phyloP scores from a whole-genome alignment of 2,113 vertebrate species.

The Stigmatopora argus region DNA sequence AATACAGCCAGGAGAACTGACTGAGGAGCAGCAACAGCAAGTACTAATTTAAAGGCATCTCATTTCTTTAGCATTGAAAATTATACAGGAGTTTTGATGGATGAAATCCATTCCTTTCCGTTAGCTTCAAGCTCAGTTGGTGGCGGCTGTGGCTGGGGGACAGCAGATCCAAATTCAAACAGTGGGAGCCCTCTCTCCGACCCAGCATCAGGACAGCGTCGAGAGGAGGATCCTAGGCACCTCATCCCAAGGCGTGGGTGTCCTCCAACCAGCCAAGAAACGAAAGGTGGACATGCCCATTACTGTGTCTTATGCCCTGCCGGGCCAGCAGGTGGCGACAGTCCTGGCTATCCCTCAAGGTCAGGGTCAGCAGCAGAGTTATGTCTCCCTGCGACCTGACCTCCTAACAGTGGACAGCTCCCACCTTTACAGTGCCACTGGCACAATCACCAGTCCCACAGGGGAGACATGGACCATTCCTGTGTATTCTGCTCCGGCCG shows the following conservation, averaged over 20 bases:
- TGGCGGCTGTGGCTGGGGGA: constrained; percentile 82
- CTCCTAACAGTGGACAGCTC: constrained; percentile 98
- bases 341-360: constrained; percentile 92
- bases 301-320: constrained; percentile 94
- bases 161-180: constrained; percentile 96
- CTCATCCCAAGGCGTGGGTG: constrained; percentile 80
- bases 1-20: constrained; percentile 88
- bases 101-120: constrained; percentile 4
- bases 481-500: constrained; percentile 86
- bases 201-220: constrained; percentile 66
- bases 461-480: constrained; percentile 99
- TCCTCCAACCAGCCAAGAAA: constrained; percentile 97
- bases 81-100: not conserved
- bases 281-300: constrained; percentile 98
- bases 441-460: constrained; percentile 96
- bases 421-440: constrained; percentile 94
- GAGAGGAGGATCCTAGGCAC: constrained; percentile 57
- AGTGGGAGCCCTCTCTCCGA: constrained; percentile 87
- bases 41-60: constrained; percentile 28
- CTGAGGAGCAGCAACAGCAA: constrained; percentile 96
- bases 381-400: constrained; percentile 93
- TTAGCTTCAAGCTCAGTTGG: constrained; percentile 90
- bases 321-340: constrained; percentile 94
- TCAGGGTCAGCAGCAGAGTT: constrained; percentile 93
- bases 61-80: not conserved